Base-by-base conservation (phyloP, 1,140 invertebrate species). In the Charaxes varanes region DNA sequence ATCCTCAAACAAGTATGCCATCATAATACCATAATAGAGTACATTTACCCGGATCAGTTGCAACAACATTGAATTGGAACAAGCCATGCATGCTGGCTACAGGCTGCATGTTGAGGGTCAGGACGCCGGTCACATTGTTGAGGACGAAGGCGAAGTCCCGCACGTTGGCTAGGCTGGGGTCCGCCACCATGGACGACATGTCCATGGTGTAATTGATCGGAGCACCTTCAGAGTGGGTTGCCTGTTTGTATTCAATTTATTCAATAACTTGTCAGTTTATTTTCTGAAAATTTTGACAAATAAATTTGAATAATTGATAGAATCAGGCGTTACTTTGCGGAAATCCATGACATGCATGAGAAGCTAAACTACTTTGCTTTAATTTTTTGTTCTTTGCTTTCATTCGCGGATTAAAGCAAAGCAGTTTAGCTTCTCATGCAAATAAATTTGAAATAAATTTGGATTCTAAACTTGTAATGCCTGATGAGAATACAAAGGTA, bases 11-110 rank as follows among this genome's bases (percentile, higher is more conserved):
- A n/a, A n/a, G n/a, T n/a, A n/a, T n/a, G n/a, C n/a, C n/a, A 11
- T 4, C 2, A 13, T 14, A 2, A 17, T 31, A 31, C 16, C 7
- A 15, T 13, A 30, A 1, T 17, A 31, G 6, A 6, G 1, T 15
- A 11, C 13, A 33, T 35, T 48, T 47, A 85, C 82, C 66, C 23
- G 73, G 44, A 41, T 89, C 88, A n/a, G 53, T 63, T 3, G 87
- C 87, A 0, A 59, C 24, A 8, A 88, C 66, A n/a, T 85, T 44
- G 37, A 88, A 88, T 34, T 77, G 65, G 53, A 88, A 88, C 67
- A 81, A 86, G 42, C 88, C 88, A 15, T 73, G 76, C 85, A 88
- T 87, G 32, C 54, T 68, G 11, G 68, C 66, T 0, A 67, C 68
- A 1, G 85, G 82, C 50, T 76, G 68, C 43, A 87, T 86, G 45